Evolutionary conservation across 2,888 invertebrate genomes (phyloP).

Genomic region (Pycnomerus fuliginosus): DNA sequence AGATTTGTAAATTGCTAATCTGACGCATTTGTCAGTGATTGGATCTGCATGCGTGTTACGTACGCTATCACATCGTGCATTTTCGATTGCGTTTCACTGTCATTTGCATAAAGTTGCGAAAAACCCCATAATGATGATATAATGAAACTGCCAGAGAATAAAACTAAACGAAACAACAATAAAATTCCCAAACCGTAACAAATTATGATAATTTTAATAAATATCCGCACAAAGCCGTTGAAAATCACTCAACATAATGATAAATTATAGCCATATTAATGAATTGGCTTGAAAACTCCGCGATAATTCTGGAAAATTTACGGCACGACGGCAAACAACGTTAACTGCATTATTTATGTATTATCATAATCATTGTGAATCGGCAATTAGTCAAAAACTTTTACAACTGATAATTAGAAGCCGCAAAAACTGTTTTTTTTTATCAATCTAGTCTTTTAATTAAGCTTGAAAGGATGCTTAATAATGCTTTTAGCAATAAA

Average conservation of each 20-base stretch:
- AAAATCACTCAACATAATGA: slow-evolving; percentile 11
- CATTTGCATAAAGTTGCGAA: no score
- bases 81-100: no score
- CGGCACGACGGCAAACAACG: slow-evolving; percentile 26
- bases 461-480: no score
- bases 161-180: slow-evolving; percentile 5
- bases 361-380: slow-evolving; percentile 15
- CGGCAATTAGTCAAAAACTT: slow-evolving; percentile 7
- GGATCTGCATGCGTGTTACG: slow-evolving; percentile 35
- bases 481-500: no score
- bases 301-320: slow-evolving; percentile 32
- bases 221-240: slow-evolving; percentile 6
- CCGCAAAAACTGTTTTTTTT: no score
- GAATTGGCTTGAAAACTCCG: slow-evolving; percentile 10
- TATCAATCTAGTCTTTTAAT: no score
- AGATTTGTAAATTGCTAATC: slow-evolving; percentile 56
- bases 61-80: no score
- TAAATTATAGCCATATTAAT: slow-evolving; percentile 10
- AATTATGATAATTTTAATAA: slow-evolving; percentile 13
- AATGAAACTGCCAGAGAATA: no score
- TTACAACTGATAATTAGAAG: no score
- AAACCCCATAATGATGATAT: no score
- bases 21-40: slow-evolving; percentile 52
- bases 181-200: slow-evolving; percentile 4
- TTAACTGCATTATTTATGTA: slow-evolving; percentile 27